A percentile compares a stretch with the other conserved stretches of the same genome.
These are phyloP conservation scores for Drosophila flavopinicola DNA, from an alignment of 2,888 invertebrate genomes.

Conservation along the genomic window DNA sequence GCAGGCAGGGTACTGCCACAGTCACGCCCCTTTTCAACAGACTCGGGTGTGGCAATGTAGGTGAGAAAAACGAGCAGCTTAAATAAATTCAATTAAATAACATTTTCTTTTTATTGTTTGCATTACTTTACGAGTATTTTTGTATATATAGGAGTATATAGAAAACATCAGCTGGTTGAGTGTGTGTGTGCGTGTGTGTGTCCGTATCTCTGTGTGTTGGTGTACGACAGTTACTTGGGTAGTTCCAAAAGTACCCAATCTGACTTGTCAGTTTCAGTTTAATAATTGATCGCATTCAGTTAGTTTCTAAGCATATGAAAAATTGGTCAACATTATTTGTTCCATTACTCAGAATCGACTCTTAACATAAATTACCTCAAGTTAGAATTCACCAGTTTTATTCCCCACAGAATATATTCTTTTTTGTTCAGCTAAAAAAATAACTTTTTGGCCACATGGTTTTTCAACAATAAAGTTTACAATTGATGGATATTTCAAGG, in stretches of 20 bases:
- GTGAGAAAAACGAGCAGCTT: slow-evolving; percentile 65
- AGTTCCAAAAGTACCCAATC: not conserved
- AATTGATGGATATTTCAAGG: too few relatives aligned
- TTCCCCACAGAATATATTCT: too few relatives aligned
- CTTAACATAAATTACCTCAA: too few relatives aligned
- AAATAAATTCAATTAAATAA: slow-evolving; percentile 81
- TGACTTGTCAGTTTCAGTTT: not conserved
- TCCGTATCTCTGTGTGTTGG: too few relatives aligned
- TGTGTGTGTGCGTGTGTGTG: slow-evolving; percentile 11
- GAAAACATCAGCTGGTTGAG: slow-evolving; percentile 24
- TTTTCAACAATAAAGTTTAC: too few relatives aligned
- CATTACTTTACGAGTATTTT: slow-evolving; percentile 66
- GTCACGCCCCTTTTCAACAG: slow-evolving; percentile 7
- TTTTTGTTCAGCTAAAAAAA: too few relatives aligned
- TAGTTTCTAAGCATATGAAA: too few relatives aligned
- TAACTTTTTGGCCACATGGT: too few relatives aligned
- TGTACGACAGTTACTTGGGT: slow-evolving; percentile 1
- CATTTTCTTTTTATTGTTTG: slow-evolving; percentile 78
- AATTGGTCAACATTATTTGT: too few relatives aligned
- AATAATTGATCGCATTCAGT: too few relatives aligned
- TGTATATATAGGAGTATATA: slow-evolving; percentile 35
- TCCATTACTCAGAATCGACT: too few relatives aligned
- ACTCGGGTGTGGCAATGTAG: slow-evolving; percentile 9
- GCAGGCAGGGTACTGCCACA: not conserved
- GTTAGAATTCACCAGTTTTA: too few relatives aligned